Evolutionary conservation across 2,888 invertebrate genomes (phyloP).

Genomic region (Drosophila tripunctata): DNA sequence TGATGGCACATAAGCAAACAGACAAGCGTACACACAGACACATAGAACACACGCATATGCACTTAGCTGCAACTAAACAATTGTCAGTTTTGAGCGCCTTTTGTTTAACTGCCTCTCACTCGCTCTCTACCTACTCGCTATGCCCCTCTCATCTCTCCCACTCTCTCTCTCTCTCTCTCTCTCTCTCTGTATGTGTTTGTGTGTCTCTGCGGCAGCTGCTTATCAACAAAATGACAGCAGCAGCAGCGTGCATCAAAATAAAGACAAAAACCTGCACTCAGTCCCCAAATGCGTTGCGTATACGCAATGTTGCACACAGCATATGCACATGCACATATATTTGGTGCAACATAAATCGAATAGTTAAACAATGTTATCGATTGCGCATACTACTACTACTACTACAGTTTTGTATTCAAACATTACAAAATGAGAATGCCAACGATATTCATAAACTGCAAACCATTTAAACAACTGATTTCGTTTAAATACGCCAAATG

Average conservation of each 20-base stretch:
- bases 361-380: conserved; percentile 14
- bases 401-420: conserved; percentile 2
- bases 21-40: conserved; percentile 12
- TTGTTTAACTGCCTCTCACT: conserved; percentile 48
- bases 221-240: conserved; percentile 67
- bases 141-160: no score
- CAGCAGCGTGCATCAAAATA: conserved; percentile 31
- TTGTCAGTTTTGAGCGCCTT: conserved; percentile 60
- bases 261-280: conserved; percentile 21
- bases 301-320: conserved; percentile 54
- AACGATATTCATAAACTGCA: conserved; percentile 22
- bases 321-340: conserved; percentile 11
- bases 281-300: conserved; percentile 45
- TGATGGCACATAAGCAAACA: conserved; percentile 51
- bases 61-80: conserved; percentile 46
- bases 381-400: conserved; percentile 10
- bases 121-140: conserved; percentile 22
- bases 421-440: not conserved
- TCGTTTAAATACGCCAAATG: conserved; percentile 40
- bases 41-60: conserved; percentile 16
- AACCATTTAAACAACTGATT: conserved; percentile 21
- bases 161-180: not conserved
- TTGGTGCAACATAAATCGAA: conserved; percentile 23
- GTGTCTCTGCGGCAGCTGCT: conserved; percentile 47
- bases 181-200: conserved; percentile 3